These are phyloP conservation scores for Bugulina stolonifera DNA, from an alignment of 2,888 invertebrate species.

Conservation along the genomic window DNA sequence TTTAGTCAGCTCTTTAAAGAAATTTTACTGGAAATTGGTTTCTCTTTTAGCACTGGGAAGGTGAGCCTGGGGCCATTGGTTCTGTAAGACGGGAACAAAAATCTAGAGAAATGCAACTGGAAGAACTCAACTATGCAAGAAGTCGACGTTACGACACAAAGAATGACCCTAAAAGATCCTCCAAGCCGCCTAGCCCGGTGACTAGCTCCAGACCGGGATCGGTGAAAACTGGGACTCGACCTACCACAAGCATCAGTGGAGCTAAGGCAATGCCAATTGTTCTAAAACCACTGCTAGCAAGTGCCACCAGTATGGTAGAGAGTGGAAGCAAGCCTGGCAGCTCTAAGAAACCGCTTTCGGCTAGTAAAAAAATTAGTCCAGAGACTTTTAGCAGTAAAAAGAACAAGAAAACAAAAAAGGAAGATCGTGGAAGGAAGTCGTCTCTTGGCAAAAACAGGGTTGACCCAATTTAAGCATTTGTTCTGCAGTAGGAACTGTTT, in stretches of 20 bases:
- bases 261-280: neutral
- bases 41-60: slow-evolving; percentile 23
- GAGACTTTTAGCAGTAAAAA: neutral
- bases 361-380: neutral
- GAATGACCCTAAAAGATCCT: neutral
- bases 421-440: neutral
- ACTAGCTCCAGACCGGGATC: neutral
- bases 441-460: neutral
- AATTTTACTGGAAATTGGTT: too few relatives aligned
- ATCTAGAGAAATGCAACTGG: neutral
- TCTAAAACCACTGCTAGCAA: neutral
- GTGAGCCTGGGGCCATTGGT: neutral
- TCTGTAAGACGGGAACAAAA: neutral
- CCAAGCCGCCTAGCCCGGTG: neutral
- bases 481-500: neutral
- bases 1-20: too few relatives aligned
- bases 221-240: neutral
- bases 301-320: neutral
- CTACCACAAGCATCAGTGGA: neutral
- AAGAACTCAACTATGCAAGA: neutral
- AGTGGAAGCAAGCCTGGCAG: neutral
- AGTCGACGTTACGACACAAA: neutral
- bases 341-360: neutral
- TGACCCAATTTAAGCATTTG: too few relatives aligned
- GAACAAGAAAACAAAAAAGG: neutral